A percentile compares a stretch with the other conserved stretches of the same genome.
phyloP scores from a whole-genome alignment of 2,888 invertebrate genomes.

The Synanthedon formicaeformis region DNA sequence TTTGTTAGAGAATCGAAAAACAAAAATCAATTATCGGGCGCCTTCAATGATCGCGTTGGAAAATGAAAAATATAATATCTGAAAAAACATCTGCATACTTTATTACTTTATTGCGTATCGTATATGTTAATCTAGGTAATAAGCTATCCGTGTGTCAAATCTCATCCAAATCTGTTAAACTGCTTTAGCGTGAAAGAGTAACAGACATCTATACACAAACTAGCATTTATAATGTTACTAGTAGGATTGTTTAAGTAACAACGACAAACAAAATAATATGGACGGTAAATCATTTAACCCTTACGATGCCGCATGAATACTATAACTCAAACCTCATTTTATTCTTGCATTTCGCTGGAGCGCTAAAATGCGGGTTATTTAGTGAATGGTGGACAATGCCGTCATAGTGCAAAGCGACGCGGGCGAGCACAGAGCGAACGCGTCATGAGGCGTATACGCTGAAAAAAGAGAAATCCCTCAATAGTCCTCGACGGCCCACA shows the following conservation, averaged over 20 bases:
- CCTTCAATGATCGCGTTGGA: too few species aligned
- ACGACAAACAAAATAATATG: neutral
- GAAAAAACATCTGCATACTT: too few species aligned
- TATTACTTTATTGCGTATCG: too few species aligned
- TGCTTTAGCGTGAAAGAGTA: too few species aligned
- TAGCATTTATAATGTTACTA: too few species aligned
- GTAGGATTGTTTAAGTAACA: neutral
- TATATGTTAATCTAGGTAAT: too few species aligned
- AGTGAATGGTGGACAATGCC: conserved; percentile 49
- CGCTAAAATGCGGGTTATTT: conserved; percentile 51
- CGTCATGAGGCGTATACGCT: conserved; percentile 32
- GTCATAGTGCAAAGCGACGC: conserved; percentile 10
- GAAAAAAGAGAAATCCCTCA: conserved; percentile 48
- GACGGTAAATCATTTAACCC: conserved; percentile 39
- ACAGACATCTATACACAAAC: too few species aligned
- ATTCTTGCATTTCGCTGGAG: conserved; percentile 35
- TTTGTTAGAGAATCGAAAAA: too few species aligned
- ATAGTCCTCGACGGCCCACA: conserved; percentile 65
- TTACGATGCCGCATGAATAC: conserved; percentile 18
- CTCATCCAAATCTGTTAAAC: too few species aligned
- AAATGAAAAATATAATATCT: too few species aligned
- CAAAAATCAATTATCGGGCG: too few species aligned
- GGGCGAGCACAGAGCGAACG: neutral
- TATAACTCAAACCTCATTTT: conserved; percentile 42
- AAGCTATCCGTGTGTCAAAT: too few species aligned